These are phyloP conservation scores for Mesorhabditis spiculigera DNA, from an alignment of 2,888 invertebrate genomes.

Conservation along the genomic window DNA sequence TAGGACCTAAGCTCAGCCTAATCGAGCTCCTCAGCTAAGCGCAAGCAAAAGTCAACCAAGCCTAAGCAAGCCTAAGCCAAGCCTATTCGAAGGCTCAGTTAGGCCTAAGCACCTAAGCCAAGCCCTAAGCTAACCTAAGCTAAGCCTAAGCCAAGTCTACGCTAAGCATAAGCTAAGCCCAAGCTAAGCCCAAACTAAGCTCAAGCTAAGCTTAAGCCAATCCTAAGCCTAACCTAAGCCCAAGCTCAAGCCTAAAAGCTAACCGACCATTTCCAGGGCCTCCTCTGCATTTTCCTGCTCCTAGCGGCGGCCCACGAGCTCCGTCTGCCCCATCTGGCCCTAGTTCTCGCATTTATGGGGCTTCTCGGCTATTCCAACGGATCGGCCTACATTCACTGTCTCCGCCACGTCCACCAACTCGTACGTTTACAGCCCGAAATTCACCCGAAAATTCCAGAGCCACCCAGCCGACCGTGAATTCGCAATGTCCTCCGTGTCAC, in stretches of 20 bases:
- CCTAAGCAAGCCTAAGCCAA: no score
- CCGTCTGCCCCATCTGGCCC: neutral
- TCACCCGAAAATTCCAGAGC: neutral
- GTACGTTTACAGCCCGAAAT: neutral
- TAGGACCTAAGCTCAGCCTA: neutral
- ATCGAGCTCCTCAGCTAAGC: no score
- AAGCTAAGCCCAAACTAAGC: no score
- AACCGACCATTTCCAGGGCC: neutral
- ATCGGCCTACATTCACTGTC: neutral
- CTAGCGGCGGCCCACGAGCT: neutral
- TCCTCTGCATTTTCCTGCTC: neutral
- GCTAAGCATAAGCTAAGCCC: neutral
- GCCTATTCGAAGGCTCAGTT: no score
- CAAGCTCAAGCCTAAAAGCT: neutral
- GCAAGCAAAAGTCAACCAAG: no score
- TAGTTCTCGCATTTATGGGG: neutral
- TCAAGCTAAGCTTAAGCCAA: no score
- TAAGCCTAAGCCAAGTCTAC: neutral
- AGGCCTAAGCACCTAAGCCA: no score
- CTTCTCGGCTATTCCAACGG: neutral
- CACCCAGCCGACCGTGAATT: slow-evolving; percentile 2
- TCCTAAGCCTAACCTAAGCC: slow-evolving; percentile 4
- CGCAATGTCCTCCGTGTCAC: neutral
- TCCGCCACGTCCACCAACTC: neutral
- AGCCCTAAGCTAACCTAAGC: neutral